Evolutionary conservation across 2,113 vertebrate species (phyloP), one percentile per base, ranked within the genome.

Genomic region (Anthoscopus minutus): DNA sequence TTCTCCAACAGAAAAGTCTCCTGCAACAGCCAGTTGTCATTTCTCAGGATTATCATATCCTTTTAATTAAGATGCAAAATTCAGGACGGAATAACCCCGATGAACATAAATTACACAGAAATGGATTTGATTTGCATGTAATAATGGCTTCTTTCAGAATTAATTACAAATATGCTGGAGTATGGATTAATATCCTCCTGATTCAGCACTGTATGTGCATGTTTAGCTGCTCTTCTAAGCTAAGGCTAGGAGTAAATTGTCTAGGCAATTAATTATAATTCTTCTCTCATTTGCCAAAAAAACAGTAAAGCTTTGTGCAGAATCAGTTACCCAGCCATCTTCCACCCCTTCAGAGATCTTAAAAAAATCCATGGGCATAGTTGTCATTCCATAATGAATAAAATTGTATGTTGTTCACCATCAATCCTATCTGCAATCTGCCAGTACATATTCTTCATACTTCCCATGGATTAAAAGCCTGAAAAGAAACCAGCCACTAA

Each of bases 141-240:
- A 88, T 93, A 89, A 88, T 77, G 50, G 38, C 86, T 77, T 73
- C 89, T 93, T 90, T 94, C 82, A 40, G 91, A 86, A 80, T 86
- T 95, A 94, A 96, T 93, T 89, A 94, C 91, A 93, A 96, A 94
- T 71, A 83, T 37, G 85, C 85, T 70, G 89, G 72, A 56, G 67
- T 40, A 92, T 73, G 87, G 91, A 95, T 87, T 89, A 79, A 73
- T 18, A 8, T 48, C 58, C 48, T 42, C 58, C 56, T 89, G 84
- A 93, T 84, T 88, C 91, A 96, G 92, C 92, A 86, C 58, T 10
- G 66, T 16, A n/a, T 15, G 30, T 58, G 58, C 54, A 30, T 30
- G 38, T 86, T 88, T 57, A 92, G 83, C 53, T 91, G 76, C 79
- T 92, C 74, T 44, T 42, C 67, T 62, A 77, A 83, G 78, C 57